Base-by-base conservation (phyloP, 2,113 vertebrate species). In the Tragelaphus imberbis region DNA sequence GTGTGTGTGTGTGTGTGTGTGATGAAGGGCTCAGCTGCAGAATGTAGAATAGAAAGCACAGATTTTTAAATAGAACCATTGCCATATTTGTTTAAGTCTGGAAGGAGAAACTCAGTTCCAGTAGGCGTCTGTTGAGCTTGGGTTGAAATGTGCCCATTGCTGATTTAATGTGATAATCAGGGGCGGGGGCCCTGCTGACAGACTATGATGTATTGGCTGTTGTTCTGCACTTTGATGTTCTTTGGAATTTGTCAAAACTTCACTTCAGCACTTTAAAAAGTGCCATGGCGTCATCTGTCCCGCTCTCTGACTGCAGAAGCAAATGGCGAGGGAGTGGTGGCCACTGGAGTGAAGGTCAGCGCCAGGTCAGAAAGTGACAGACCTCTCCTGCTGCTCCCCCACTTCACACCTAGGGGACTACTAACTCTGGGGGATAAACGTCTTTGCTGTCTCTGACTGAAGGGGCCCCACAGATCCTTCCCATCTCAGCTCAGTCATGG, bases 241-340 rank as follows among this genome's bases (percentile, higher is more conserved):
- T 36, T 96, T 75, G 81, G 77, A 96, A 97, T 98, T 91, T 96
- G 95, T 97, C 92, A 97, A 98, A 98, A 96, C 55, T 33, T 23
- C 79, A 85, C 61, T 93, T 97, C 49, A 93, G 68, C 75, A 92
- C 94, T 95, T 68, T 81, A 89, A 71, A 96, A 98, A 98, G 75
- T 95, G 68, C 85, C 93, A 49, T 68, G 88, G 79, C 87, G 63
- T 98, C 97, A 91, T 92, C 82, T 25, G 19, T 92, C 90, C 88
- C 61, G 23, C 65, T 68, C 85, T 71, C 95, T 58, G 51, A 77
- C 87, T 95, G 75, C 47, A 94, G 97, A 77, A 97, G 85, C 94
- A 97, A 98, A 96, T 88, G 53, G 68, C 27, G 56, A 53, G 85
- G 86, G 65, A 91, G 75, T 5, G 27, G 86, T 86, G 88, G 51